phyloP scores from a whole-genome alignment of 92 coral and sea anemone genomes.

The Virgularia gustaviana region DNA sequence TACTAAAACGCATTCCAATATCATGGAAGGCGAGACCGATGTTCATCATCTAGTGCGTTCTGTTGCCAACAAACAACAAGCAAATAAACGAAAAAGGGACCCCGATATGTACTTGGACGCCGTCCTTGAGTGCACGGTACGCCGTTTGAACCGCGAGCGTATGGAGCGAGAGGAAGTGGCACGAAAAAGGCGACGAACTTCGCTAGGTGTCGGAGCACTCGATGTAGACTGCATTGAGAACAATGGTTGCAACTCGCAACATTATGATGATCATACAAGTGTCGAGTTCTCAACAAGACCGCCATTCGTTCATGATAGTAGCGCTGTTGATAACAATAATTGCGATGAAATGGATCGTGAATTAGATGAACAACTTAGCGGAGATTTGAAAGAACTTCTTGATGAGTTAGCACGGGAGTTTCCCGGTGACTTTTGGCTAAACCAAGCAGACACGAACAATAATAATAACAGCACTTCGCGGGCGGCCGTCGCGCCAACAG shows the following conservation, averaged over 20 bases:
- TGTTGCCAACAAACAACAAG: conserved; percentile 77
- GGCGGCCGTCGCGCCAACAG: conserved; percentile 31
- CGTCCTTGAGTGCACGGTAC: conserved; percentile 81
- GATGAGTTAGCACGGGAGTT: conserved; percentile 66
- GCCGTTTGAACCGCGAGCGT: conserved; percentile 76
- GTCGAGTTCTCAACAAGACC: conserved; percentile 2
- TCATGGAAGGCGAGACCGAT: conserved; percentile 47
- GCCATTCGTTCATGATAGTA: background rate
- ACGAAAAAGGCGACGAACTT: conserved; percentile 5
- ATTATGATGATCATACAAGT: background rate
- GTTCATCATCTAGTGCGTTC: conserved; percentile 68
- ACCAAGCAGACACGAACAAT: too few relatives aligned
- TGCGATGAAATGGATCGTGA: conserved; percentile 47
- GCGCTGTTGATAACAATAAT: background rate
- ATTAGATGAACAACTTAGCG: conserved; percentile 46
- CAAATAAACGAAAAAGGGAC: conserved; percentile 86
- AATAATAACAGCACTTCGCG: conserved; percentile 37
- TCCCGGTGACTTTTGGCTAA: conserved; percentile 41
- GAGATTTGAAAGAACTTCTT: conserved; percentile 76
- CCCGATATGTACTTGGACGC: conserved; percentile 94
- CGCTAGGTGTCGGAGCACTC: conserved; percentile 12
- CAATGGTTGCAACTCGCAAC: background rate
- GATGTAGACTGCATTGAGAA: conserved; percentile 7
- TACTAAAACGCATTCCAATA: conserved; percentile 34
- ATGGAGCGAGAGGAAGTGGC: conserved; percentile 45